Conservation (phyloP, 1,140 invertebrate species). For the Meloidogyne floridensis region DNA sequence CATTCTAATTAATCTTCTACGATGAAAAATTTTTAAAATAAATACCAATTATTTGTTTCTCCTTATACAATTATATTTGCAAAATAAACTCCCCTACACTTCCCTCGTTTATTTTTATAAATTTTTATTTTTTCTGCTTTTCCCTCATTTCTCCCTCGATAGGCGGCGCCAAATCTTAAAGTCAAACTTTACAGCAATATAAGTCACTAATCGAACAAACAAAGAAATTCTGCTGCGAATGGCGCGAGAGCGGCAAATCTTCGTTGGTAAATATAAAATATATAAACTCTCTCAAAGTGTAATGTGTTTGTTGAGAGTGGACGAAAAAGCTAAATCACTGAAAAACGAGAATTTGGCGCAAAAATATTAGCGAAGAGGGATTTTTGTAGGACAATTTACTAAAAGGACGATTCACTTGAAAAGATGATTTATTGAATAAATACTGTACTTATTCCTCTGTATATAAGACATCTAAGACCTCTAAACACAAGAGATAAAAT, state of each 20-base stretch:
- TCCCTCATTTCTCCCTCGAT: neutral
- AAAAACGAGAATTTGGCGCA: neutral
- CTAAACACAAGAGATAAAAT: too few species aligned
- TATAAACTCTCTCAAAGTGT: neutral
- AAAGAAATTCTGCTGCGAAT: neutral
- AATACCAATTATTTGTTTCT: too few species aligned
- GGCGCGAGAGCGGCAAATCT: neutral
- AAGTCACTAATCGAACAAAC: constrained; percentile 24
- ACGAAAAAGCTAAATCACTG: constrained; percentile 14
- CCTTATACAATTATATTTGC: too few species aligned
- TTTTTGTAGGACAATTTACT: neutral
- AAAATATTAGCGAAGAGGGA: neutral
- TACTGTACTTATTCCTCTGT: too few species aligned
- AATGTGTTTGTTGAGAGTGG: neutral
- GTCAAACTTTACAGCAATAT: constrained; percentile 31
- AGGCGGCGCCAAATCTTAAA: constrained; percentile 17
- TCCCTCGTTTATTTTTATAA: neutral
- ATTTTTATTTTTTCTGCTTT: neutral
- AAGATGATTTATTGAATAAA: too few species aligned
- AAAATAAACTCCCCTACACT: too few species aligned
- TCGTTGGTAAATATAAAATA: neutral
- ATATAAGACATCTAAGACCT: too few species aligned
- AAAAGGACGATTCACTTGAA: too few species aligned
- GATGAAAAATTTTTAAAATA: too few species aligned
- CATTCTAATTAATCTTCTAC: too few species aligned